Evolutionary conservation across 1,140 invertebrate genomes (phyloP).

Genomic region (Leucophenga varia): DNA sequence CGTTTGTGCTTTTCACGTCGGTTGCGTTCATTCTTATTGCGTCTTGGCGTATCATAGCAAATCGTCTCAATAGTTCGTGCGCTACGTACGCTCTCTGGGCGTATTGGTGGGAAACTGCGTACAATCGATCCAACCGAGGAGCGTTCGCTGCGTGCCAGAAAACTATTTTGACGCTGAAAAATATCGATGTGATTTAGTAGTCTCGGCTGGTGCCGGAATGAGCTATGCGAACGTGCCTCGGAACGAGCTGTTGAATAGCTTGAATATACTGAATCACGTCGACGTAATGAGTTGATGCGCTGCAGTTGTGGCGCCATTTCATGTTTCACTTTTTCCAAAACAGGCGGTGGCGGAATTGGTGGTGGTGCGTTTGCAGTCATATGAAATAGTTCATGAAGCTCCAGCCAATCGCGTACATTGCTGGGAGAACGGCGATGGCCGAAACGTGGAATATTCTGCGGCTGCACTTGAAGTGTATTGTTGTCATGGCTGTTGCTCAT

Average conservation of each 20-base stretch:
- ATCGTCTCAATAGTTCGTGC: constrained; percentile 9
- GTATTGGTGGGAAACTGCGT: constrained; percentile 42
- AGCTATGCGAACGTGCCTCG: constrained; percentile 35
- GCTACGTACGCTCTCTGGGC: constrained; percentile 35
- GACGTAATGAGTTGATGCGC: constrained; percentile 15
- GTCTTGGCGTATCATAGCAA: too few species aligned
- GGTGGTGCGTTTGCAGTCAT: constrained; percentile 1
- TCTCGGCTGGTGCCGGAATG: constrained; percentile 19
- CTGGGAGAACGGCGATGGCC: constrained; percentile 49
- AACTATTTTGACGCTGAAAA: constrained; percentile 47
- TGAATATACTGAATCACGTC: constrained; percentile 36
- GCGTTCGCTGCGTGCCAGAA: constrained; percentile 38
- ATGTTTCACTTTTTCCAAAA: not conserved
- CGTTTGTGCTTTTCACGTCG: constrained; percentile 27
- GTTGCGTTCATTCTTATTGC: too few species aligned
- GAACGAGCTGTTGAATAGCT: constrained; percentile 30
- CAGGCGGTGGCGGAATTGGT: constrained; percentile 2
- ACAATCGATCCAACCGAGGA: constrained; percentile 50
- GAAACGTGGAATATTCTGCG: constrained; percentile 31
- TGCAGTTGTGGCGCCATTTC: constrained; percentile 11
- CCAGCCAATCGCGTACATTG: constrained; percentile 53
- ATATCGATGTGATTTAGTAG: constrained; percentile 42
- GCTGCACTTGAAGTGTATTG: constrained; percentile 32
- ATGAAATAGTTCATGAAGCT: constrained; percentile 49
- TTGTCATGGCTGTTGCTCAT: not conserved